Evolutionary conservation across 2,888 invertebrate species (phyloP).

Genomic region (Apamea epomidion): DNA sequence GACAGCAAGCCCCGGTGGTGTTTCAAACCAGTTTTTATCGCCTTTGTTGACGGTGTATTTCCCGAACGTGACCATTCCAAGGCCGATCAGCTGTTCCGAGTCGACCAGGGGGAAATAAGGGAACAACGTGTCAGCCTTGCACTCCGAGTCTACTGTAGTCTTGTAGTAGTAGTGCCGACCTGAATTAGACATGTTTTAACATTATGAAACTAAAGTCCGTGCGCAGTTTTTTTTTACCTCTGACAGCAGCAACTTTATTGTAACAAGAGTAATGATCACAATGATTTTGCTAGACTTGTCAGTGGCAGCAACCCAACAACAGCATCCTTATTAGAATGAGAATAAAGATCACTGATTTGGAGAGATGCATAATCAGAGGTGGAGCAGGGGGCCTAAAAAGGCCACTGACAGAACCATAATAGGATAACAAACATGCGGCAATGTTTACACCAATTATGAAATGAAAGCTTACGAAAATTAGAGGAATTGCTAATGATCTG

Average conservation of each 20-base stretch:
- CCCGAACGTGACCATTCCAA: constrained; percentile 46
- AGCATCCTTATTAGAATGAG: too few species aligned
- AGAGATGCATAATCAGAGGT: too few species aligned
- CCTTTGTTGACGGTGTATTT: constrained; percentile 6
- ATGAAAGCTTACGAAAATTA: too few species aligned
- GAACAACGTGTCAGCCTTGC: constrained; percentile 42
- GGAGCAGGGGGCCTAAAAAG: too few species aligned
- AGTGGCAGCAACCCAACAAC: too few species aligned
- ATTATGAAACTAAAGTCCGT: not conserved
- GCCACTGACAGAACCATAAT: too few species aligned
- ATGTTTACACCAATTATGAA: too few species aligned
- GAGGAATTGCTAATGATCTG: too few species aligned
- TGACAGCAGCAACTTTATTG: not conserved
- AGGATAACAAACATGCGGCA: too few species aligned
- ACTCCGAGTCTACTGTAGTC: constrained; percentile 13
- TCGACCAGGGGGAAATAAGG: constrained; percentile 53
- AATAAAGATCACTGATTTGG: too few species aligned
- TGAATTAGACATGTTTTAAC: not conserved
- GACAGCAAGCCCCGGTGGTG: constrained; percentile 27
- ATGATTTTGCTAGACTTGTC: too few species aligned
- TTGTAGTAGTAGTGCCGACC: constrained; percentile 61
- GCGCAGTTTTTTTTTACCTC: not conserved
- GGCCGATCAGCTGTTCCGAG: constrained; percentile 43
- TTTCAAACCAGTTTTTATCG: constrained; percentile 51
- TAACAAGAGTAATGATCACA: not conserved